Evolutionary conservation across 2,113 vertebrate genomes (phyloP), one percentile per base, ranked within the genome.

Genomic region (Marmota flaviventris): DNA sequence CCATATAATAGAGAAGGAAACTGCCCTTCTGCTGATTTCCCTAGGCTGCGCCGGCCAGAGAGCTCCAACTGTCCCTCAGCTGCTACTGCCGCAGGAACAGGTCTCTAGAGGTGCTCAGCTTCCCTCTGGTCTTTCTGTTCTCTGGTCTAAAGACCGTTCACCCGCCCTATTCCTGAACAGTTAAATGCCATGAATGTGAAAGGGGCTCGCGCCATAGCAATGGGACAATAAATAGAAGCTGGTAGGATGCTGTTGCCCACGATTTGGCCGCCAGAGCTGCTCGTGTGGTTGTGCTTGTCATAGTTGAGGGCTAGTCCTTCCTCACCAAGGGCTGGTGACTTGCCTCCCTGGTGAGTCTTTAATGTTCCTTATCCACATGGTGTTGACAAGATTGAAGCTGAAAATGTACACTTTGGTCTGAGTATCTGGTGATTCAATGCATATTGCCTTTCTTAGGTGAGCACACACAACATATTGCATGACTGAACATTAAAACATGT

Each of bases 191-290:
- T 42, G 65, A 39, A 39, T 51, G 73, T 83, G 10, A 32, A 78
- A 67, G 25, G 45, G 18, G 24, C 10, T 14, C 3, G 42, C 61
- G 39, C 61, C 67, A 27, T 11, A 61, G 86, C 89, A 25, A 53
- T 20, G 69, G 37, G 6, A 61, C 78, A 73, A 34, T 83, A 72
- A 95, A 88, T 78, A 93, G 94, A 97, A 92, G 75, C 70, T n/a
- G 79, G 92, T 63, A 29, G 94, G 89, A 14, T 11, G 89, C 69
- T 7, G 56, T 45, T 42, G 84, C 95, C 92, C 39, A 76, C 92
- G 8, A 39, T 24, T 13, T 83, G 65, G 79, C 97, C 93, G 61
- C 82, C 56, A 25, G 48, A 88, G 14, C 53, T 8, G 51, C 45
- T 77, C 24, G 10, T 18, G 45, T 37, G 4, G 58, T 3, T 39